Conservation (phyloP, 2,113 vertebrate genomes). For the Coturnix japonica region DNA sequence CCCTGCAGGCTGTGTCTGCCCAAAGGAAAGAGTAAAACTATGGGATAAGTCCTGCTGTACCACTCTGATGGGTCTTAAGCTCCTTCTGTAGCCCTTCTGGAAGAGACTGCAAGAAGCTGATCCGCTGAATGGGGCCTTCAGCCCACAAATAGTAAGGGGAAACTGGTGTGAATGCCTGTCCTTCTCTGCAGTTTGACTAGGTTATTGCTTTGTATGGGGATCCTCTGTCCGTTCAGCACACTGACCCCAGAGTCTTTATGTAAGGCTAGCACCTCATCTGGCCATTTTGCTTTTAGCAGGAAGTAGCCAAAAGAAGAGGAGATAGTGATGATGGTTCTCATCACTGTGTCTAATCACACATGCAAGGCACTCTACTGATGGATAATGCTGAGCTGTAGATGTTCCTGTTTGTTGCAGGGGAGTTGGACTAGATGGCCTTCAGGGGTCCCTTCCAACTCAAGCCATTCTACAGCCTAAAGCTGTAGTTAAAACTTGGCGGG, state of each 20-base stretch:
- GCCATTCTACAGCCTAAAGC: no score
- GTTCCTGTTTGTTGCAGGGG: no score
- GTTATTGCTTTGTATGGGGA: neutral
- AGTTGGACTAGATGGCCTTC: no score
- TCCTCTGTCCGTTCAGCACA: neutral
- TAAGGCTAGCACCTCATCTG: neutral
- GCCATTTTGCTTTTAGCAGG: neutral
- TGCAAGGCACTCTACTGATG: neutral
- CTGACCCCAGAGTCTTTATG: neutral
- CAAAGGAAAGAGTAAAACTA: neutral
- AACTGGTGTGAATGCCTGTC: neutral
- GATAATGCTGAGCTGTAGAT: no score
- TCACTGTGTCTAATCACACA: neutral
- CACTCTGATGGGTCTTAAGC: neutral
- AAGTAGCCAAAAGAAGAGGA: neutral
- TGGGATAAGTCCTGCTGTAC: neutral
- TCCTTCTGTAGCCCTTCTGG: neutral
- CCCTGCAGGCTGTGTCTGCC: rapidly evolving
- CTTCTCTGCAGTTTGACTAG: neutral
- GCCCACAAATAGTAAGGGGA: neutral
- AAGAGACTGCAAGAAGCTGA: neutral
- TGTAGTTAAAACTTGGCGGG: neutral
- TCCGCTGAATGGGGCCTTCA: neutral
- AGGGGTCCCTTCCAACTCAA: no score
- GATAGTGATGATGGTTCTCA: neutral